Evolutionary conservation across 2,797 vertebrate genomes (phyloP), one percentile per base, ranked within the genome.

Genomic region (Mergus octosetaceus): DNA sequence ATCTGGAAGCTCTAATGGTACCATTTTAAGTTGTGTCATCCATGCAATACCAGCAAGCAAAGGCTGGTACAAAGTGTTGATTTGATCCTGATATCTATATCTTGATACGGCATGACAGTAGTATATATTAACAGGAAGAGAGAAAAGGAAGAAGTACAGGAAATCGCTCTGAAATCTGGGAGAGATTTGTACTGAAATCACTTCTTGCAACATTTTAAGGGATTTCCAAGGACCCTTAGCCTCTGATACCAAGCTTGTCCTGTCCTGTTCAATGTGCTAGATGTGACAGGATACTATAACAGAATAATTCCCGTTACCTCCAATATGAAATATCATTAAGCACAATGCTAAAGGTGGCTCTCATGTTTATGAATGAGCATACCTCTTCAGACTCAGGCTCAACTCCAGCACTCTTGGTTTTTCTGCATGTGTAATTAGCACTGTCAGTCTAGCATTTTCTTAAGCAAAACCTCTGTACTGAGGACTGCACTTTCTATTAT

Each of bases 351-450:
- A 94, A 92, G 28, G 27, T 85, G 53, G 30, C 43, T 86, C 71
- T 93, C n/a, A 28, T 85, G 69, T 47, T 95, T 89, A 89, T 80
- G 54, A 77, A 93, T 77, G 72, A 96, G 51, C 71, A 87, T 69
- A 90, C 39, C 54, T 90, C 85, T 75, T 27, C 65, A 91, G 62
- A 75, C 34, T 20, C 39, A 84, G 73, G 60, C 83, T 93, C 60
- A 86, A 19, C 60, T 91, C 58, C 90, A 93, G 70, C 58, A 27
- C 49, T 85, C 72, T 85, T 85, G 38, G 85, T 90, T 65, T 80
- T 77, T 71, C 61, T 87, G 43, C 77, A 68, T 38, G 49, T 45
- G 51, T 75, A 58, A 77, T 72, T 87, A 89, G 49, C 18, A 32
- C 65, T 75, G 38, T 66, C 71, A 77, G 11, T 61, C 68, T 64